Percentiles rank a stretch among this genome's conserved stretches.
Evolutionary conservation across 2,797 vertebrate species (phyloP).

Genomic region (Hoplostethus atlanticus): DNA sequence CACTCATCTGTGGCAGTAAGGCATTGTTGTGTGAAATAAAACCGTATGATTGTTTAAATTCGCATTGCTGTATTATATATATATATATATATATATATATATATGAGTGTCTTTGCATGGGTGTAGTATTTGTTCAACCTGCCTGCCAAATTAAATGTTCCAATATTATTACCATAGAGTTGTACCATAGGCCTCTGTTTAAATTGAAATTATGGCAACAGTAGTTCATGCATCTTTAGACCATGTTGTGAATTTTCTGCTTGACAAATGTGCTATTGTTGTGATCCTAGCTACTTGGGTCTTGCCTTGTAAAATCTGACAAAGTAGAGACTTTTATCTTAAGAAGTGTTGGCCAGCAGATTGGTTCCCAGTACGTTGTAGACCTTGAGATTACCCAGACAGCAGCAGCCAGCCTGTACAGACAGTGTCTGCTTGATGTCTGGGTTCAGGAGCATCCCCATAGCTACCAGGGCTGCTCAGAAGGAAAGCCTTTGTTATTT

Average conservation of each 20-base stretch:
- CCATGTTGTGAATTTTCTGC: no score
- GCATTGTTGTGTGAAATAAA: background rate
- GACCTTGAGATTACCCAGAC: conserved; percentile 54
- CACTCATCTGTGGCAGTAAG: background rate
- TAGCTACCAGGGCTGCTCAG: conserved; percentile 60
- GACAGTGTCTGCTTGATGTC: conserved; percentile 70
- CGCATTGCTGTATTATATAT: background rate
- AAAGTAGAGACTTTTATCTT: background rate
- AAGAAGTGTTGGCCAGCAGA: conserved; percentile 15
- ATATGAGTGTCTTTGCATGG: background rate
- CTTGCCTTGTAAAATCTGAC: background rate
- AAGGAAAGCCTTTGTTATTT: conserved; percentile 38
- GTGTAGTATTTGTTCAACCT: background rate
- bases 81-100: no score
- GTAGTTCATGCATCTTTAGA: background rate
- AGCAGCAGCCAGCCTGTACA: conserved; percentile 48
- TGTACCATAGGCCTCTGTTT: background rate
- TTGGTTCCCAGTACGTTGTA: conserved; percentile 35
- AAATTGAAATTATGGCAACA: background rate
- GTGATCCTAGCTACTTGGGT: background rate
- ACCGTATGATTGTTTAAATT: background rate
- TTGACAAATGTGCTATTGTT: no score
- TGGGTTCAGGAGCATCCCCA: conserved; percentile 73
- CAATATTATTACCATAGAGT: no score
- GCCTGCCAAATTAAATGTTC: background rate